Base-by-base conservation (phyloP, 2,113 vertebrate genomes). In the Bambusicola thoracicus region DNA sequence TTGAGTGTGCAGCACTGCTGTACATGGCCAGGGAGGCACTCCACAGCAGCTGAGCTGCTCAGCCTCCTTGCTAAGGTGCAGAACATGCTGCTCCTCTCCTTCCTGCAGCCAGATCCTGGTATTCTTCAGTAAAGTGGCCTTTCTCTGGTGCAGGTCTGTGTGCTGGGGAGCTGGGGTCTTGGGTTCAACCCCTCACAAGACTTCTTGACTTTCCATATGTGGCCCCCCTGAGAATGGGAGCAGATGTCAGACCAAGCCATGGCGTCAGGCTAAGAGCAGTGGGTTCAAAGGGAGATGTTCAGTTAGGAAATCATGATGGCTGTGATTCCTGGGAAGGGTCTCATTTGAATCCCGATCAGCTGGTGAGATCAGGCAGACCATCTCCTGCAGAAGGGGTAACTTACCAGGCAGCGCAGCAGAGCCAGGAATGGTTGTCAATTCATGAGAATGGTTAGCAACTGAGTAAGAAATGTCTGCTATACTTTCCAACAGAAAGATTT, bases 401-500 rank as follows among this genome's bases (percentile, higher is more conserved):
- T 8, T 43, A 55, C 3, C 25, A 25, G 80, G 76, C 59, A 92
- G 87, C 1, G 1, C 30, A 21, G 41, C 67, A 70, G 61, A 61
- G 76, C 80, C 69, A 86, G 90, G 56, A 74, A 87, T 63, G 46
- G 41, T 92, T 95, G 61, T 85, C 87, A 75, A 3, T 81, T 94
- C 13, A 3, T 6, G 58, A 91, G 41, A 36, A 15, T 75, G 80
- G 58, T 72, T 68, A 81, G 85, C 93, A 95, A 85, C 12, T 2
- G 0, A 95, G 65, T 97, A 96, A 97, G 94, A 94, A 94, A 81
- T 95, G 49, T 96, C 93, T 96, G 90, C 91, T 97, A 81, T 97
- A 95, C 95, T 96, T 93, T 96, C 91, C 95, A 96, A 98, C 98
- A 99, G 99, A 98, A 99, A 98, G 98, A 98, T 98, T 98, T 99